Percentiles rank a stretch among this genome's conserved stretches.
phyloP scores from a whole-genome alignment of 1,140 invertebrate species.

The Orchestia grillus region DNA sequence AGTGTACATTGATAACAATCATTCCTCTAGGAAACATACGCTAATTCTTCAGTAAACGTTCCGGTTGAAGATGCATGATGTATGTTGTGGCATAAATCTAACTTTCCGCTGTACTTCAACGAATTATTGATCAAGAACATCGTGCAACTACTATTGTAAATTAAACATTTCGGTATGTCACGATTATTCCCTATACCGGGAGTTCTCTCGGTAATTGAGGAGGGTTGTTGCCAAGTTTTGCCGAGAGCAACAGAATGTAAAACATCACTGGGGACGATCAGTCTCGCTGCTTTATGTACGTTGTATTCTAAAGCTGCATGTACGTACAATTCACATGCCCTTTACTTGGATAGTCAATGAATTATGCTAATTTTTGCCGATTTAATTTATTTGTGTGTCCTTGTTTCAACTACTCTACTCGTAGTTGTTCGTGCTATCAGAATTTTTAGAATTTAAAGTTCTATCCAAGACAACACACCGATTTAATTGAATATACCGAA shows the following conservation, averaged over 20 bases:
- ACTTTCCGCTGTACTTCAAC: neutral
- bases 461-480: too few species aligned
- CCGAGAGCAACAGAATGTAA: neutral
- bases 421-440: too few species aligned
- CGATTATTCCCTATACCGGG: neutral
- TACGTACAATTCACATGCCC: neutral
- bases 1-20: too few species aligned
- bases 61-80: too few species aligned
- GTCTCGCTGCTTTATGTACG: neutral
- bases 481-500: neutral
- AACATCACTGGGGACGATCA: neutral
- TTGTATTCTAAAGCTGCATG: neutral
- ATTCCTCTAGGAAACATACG: too few species aligned
- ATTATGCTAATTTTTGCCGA: neutral
- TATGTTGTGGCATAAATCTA: too few species aligned
- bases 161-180: neutral
- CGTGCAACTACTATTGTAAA: neutral
- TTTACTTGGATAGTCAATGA: neutral
- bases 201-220: neutral
- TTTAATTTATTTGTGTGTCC: neutral
- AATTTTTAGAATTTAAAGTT: too few species aligned
- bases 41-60: too few species aligned
- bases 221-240: neutral
- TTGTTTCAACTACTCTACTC: neutral
- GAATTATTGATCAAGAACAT: neutral